Conservation (phyloP, 2,888 invertebrate species). For the Drosophila mercatorum region DNA sequence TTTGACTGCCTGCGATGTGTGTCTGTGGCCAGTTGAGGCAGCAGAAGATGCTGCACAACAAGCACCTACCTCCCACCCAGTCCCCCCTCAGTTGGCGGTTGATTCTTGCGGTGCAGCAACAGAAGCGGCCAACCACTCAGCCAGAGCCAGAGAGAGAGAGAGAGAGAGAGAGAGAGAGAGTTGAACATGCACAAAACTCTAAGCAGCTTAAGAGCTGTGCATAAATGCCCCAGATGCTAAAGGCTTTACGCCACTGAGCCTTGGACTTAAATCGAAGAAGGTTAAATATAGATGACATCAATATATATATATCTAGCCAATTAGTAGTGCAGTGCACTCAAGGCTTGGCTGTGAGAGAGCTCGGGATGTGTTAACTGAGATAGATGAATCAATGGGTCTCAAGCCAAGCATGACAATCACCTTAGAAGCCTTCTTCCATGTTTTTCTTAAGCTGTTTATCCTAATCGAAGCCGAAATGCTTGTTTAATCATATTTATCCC, state of each 20-base stretch:
- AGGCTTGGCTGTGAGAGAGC: not conserved
- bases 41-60: conserved; percentile 8
- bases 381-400: too few relatives aligned
- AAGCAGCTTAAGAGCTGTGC: conserved; percentile 52
- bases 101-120: conserved; percentile 48
- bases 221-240: conserved; percentile 44
- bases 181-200: conserved; percentile 35
- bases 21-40: conserved; percentile 35
- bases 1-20: conserved; percentile 43
- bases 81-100: conserved; percentile 36
- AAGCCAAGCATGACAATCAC: too few relatives aligned
- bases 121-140: conserved; percentile 28
- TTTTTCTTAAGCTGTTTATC: too few relatives aligned
- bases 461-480: too few relatives aligned
- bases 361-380: too few relatives aligned
- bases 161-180: too few relatives aligned
- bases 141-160: not conserved
- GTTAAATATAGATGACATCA: conserved; percentile 8
- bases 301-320: not conserved
- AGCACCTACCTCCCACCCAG: conserved; percentile 28
- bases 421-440: too few relatives aligned
- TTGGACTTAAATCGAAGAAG: conserved; percentile 19
- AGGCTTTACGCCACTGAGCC: conserved; percentile 21
- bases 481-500: too few relatives aligned
- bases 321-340: not conserved